Evolutionary conservation across 2,797 vertebrate species (phyloP).

Genomic region (Poecilia picta): DNA sequence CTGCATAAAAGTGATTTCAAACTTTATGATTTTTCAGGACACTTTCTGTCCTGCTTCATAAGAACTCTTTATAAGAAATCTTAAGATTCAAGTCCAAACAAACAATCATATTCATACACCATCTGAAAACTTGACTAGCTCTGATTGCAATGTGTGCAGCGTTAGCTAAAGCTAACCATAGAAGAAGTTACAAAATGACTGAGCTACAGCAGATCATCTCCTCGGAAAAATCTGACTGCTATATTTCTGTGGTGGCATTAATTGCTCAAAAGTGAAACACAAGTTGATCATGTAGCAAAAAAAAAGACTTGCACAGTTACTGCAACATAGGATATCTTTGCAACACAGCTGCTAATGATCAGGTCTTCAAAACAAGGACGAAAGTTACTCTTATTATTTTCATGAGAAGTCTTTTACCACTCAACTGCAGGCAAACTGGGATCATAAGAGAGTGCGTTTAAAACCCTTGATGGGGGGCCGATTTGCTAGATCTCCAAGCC

Average conservation of each 20-base stretch:
- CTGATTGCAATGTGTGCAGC: background rate
- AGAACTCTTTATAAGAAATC: background rate
- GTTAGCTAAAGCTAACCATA: background rate
- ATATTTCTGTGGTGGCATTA: background rate
- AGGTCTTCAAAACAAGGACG: background rate
- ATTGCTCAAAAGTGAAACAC: background rate
- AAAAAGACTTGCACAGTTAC: background rate
- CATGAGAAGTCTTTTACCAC: background rate
- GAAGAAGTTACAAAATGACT: background rate
- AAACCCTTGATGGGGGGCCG: background rate
- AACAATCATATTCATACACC: background rate
- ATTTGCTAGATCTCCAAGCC: background rate
- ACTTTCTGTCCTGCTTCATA: background rate
- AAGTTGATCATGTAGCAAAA: background rate
- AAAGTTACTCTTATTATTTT: background rate
- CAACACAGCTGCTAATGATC: background rate
- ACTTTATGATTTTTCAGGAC: background rate
- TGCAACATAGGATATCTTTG: background rate
- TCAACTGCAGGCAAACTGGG: background rate
- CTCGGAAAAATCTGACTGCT: background rate
- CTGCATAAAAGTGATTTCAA: background rate
- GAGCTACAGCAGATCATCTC: background rate
- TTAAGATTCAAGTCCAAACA: background rate
- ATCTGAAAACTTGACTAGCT: background rate
- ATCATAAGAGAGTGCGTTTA: background rate